These are phyloP conservation scores for Lagenorhynchus albirostris DNA, from an alignment of 2,113 vertebrate genomes.

Conservation along the genomic window DNA sequence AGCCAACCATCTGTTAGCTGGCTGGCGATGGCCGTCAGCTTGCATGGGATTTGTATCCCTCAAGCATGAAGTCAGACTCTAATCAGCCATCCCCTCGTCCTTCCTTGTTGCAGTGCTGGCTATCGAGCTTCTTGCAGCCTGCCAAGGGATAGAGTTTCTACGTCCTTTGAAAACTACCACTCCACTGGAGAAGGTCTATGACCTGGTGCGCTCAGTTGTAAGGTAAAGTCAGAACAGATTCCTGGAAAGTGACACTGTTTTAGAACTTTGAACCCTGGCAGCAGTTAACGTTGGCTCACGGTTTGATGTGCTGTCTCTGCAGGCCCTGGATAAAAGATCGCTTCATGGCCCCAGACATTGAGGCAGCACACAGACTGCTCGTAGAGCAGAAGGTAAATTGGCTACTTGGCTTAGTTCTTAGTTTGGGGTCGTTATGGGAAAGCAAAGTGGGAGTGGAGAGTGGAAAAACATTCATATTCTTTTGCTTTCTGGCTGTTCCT, in stretches of 20 bases:
- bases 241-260: neutral
- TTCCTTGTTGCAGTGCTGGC: conserved; percentile 88
- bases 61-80: neutral
- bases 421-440: neutral
- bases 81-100: accelerated
- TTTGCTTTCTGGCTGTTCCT: neutral
- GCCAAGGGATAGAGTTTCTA: conserved; percentile 98
- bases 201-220: conserved; percentile 95
- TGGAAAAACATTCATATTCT: neutral
- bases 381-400: conserved; percentile 92
- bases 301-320: neutral
- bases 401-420: neutral
- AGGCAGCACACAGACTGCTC: conserved; percentile 91
- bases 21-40: neutral
- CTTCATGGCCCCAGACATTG: conserved; percentile 97
- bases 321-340: conserved; percentile 99
- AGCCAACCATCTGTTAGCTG: neutral
- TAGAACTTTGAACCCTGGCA: neutral
- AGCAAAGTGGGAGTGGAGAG: neutral
- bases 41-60: neutral
- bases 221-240: conserved; percentile 87
- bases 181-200: conserved; percentile 98
- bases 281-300: conserved; percentile 68
- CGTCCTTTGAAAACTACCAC: conserved; percentile 96
- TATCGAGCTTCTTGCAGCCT: conserved; percentile 95